Conservation (phyloP, 2,113 vertebrate species). For the Holacanthus passer region DNA sequence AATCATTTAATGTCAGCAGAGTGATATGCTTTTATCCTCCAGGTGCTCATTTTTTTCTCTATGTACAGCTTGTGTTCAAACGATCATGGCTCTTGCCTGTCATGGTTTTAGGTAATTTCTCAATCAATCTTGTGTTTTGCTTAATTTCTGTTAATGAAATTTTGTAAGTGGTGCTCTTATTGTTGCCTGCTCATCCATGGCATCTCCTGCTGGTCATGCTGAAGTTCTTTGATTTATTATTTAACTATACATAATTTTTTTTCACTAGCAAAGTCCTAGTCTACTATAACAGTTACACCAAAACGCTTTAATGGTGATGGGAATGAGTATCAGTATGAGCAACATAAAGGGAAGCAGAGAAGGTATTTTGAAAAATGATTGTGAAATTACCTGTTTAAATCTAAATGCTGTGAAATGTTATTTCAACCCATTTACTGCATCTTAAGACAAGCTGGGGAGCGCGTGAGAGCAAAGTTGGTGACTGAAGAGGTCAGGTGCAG, state of each 20-base stretch:
- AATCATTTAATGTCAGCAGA: slow-evolving; percentile 20
- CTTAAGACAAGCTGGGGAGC: not conserved
- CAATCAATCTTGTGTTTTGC: too few relatives aligned
- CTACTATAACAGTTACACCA: not conserved
- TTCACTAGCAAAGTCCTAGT: not conserved
- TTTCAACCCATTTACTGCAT: not conserved
- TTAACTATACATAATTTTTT: not conserved
- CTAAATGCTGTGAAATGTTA: not conserved
- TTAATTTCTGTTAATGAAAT: too few relatives aligned
- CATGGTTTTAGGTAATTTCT: not conserved
- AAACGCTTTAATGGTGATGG: not conserved
- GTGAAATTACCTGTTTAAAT: not conserved
- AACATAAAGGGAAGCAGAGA: not conserved
- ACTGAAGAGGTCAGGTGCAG: slow-evolving; percentile 25
- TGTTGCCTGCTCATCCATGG: too few relatives aligned
- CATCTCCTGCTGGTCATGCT: not conserved
- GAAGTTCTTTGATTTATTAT: too few relatives aligned
- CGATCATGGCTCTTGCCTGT: not conserved
- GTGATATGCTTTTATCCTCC: slow-evolving; percentile 12
- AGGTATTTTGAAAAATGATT: not conserved
- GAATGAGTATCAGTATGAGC: not conserved
- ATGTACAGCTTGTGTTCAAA: not conserved
- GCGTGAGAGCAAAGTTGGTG: not conserved
- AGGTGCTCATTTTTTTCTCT: not conserved
- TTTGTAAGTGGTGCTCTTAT: too few relatives aligned